Base-by-base conservation (phyloP, 2,113 vertebrate genomes). In the Chlamydotis undulata region DNA sequence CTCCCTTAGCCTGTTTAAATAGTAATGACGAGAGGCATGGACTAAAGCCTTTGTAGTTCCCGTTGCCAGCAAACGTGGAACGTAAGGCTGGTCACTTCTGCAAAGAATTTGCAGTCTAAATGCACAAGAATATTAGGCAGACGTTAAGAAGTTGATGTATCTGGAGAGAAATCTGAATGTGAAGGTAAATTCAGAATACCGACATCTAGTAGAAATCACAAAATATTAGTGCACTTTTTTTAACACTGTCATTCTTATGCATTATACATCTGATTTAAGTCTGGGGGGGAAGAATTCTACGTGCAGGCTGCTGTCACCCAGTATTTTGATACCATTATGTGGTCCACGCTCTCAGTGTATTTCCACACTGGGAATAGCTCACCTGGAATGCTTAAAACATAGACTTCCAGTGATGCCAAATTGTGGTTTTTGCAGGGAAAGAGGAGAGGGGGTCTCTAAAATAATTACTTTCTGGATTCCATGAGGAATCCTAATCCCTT, bases 211-310 rank as follows among this genome's bases (percentile, higher is more conserved):
- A 59, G 64, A 70, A 77, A 19, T 5, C 55, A 10, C 29, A 29
- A 6, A 22, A 7, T 24, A 5, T 75, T 29, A 21, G 8, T 49
- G 29, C 4, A 1, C 10, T 64, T 4, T 9, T 26, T 14, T 39
- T 52, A 55, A 35, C 6, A 0, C n/a, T 49, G 9, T 14, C 2
- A 0, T 55, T 57, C 53, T 77, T 47, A 26, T 61, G 2, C 31
- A 3, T 49, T n/a, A 12, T 1, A 4, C 16, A 19, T 55, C 17
- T 55, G n/a, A 37, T 45, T 39, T 50, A 47, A 82, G 10, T 60
- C 67, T 43, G 15, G 19, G 12, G 45, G 7, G 61, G n/a, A 25
- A 28, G 10, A 87, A 14, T 90, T 65, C 41, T 24, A 8, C 45
- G 35, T 84, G 24, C 73, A 82, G 19, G 47, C 17, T 53, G 3